Conservation (phyloP, 2,113 vertebrate species). For the Columbina picui region DNA sequence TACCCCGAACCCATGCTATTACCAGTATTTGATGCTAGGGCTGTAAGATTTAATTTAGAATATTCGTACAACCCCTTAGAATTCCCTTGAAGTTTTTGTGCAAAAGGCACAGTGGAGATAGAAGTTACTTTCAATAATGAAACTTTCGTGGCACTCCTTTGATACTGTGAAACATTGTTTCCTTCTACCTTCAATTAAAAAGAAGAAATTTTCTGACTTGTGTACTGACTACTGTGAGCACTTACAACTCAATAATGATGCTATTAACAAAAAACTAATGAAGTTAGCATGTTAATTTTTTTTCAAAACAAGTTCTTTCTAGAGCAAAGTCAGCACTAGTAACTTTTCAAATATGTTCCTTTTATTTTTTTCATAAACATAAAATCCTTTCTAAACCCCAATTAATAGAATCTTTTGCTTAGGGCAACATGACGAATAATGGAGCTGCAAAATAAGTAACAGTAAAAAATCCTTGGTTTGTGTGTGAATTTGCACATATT, state of each 20-base stretch:
- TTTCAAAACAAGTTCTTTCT: not conserved
- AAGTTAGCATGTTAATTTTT: not conserved
- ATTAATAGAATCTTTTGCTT: not conserved
- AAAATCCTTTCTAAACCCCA: not conserved
- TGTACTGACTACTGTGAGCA: not conserved
- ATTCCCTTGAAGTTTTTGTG: not conserved
- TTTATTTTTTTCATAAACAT: not conserved
- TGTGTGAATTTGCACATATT: not conserved
- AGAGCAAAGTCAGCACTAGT: not conserved
- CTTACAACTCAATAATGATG: not conserved
- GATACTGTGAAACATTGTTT: not conserved
- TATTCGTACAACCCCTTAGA: not conserved
- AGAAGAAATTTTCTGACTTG: not conserved
- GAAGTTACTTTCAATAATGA: not conserved
- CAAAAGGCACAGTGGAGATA: not conserved
- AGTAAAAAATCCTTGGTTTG: not conserved
- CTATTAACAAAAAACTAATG: not conserved
- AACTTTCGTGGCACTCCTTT: not conserved
- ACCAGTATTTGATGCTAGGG: not conserved
- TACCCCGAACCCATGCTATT: not conserved
- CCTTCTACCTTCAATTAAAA: not conserved
- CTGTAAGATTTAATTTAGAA: not conserved
- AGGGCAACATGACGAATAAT: not conserved
- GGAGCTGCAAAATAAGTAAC: not conserved
- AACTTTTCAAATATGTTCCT: not conserved